Evolutionary conservation across 2,113 vertebrate genomes (phyloP), one percentile per base, ranked within the genome.

Genomic region (Pollachius pollachius): DNA sequence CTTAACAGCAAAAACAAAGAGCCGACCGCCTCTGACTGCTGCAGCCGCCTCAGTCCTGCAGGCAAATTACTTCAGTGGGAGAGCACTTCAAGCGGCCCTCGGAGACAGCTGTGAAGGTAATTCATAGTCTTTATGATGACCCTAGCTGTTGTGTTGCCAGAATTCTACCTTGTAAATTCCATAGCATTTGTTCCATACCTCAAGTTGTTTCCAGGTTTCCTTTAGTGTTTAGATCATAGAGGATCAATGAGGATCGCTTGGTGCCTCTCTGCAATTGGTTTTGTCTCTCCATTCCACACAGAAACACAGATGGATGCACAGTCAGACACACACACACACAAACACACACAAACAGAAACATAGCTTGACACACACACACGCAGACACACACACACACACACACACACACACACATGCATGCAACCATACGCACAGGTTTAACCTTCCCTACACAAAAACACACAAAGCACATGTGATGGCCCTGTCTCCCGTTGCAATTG

Each of bases 41-140:
- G 82, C 52, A 81, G 79, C 78, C 68, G 72, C 69, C 79, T 80
- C 83, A 75, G 82, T 75, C 75, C 85, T 84, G 85, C 82, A 84
- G 81, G 81, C 87, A 89, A 90, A 91, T 91, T 91, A 91, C 90
- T 92, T 89, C 79, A 83, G 86, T 83, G 76, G 67, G 86, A 89
- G 82, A 73, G 85, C 70, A 80, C 76, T 76, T 89, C 78, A 87
- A 90, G 88, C 90, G 87, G 81, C 86, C 91, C 87, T 86, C 74
- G 23, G 89, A 87, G 89, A 88, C 80, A 37, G 75, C 82, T 76
- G 79, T 82, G 84, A 78, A 52, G 75, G 82, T 89, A 86, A 90
- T 89, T 87, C 79, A 86, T 75, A 74, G 74, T 87, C 84, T 78
- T 34, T 81, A 84, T 81, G 82, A 88, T 88, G 87, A 86, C 82